These are phyloP conservation scores for Chaunax sp. DNA, from an alignment of 2,797 vertebrate species.

Conservation along the genomic window DNA sequence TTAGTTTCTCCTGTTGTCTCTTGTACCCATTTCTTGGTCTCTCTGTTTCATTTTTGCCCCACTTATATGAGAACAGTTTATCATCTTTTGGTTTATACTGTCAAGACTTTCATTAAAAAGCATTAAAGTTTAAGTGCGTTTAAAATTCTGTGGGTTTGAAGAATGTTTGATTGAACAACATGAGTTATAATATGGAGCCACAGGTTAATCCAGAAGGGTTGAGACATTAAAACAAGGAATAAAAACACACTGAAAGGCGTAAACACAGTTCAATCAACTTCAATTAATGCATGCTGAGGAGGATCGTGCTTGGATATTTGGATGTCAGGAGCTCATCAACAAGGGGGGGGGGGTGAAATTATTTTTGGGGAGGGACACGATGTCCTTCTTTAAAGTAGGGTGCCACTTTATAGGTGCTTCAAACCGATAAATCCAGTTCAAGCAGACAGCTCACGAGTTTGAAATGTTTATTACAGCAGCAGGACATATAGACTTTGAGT, in stretches of 20 bases:
- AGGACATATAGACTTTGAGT: too few species aligned
- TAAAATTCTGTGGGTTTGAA: neutral
- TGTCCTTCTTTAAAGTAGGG: slow-evolving; percentile 72
- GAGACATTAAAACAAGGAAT: neutral
- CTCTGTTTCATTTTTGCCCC: too few species aligned
- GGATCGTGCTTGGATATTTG: too few species aligned
- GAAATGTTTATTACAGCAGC: too few species aligned
- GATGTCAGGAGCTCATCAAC: slow-evolving; percentile 52
- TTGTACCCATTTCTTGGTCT: too few species aligned
- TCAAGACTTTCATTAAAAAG: too few species aligned
- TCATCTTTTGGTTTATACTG: neutral
- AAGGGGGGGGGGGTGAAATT: slow-evolving; percentile 41
- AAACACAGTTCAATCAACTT: neutral
- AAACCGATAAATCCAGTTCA: slow-evolving; percentile 49
- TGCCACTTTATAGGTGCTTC: slow-evolving; percentile 44
- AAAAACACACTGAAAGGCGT: too few species aligned
- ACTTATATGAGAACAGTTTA: neutral
- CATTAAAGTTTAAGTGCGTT: neutral
- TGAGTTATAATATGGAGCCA: neutral
- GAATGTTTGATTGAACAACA: neutral
- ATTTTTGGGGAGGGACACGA: slow-evolving; percentile 63
- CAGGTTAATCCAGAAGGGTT: neutral
- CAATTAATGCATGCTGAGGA: slow-evolving; percentile 17
- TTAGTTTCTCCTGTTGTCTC: neutral
- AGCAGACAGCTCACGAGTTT: too few species aligned